Evolutionary conservation across 2,113 vertebrate species (phyloP).

Genomic region (Picathartes gymnocephalus): DNA sequence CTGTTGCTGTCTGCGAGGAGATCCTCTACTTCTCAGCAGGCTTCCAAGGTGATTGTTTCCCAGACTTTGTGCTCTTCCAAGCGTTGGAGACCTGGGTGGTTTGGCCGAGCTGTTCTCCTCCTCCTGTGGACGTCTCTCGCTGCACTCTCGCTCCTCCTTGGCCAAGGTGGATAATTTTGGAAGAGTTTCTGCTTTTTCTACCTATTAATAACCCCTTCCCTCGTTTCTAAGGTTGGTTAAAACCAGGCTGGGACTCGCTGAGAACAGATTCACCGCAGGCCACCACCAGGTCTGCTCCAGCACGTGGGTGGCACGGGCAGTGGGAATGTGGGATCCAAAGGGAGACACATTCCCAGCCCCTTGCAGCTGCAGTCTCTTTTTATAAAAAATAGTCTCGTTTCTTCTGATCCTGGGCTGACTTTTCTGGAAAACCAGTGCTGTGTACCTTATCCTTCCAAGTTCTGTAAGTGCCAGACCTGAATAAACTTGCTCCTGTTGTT

Average conservation of each 20-base stretch:
- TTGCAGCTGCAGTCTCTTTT: slow-evolving; percentile 39
- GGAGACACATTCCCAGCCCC: slow-evolving; percentile 3
- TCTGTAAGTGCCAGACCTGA: slow-evolving; percentile 64
- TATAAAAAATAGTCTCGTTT: neutral
- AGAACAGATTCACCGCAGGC: neutral
- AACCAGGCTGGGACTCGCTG: neutral
- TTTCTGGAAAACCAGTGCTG: slow-evolving; percentile 26
- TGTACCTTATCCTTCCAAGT: slow-evolving; percentile 30
- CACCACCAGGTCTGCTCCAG: neutral
- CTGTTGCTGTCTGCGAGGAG: slow-evolving; percentile 35
- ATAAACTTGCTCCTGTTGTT: slow-evolving; percentile 63
- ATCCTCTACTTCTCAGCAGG: slow-evolving; percentile 39
- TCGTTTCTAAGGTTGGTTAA: slow-evolving; percentile 16
- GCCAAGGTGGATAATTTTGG: slow-evolving; percentile 30
- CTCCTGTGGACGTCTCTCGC: slow-evolving; percentile 13
- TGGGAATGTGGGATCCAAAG: slow-evolving; percentile 11
- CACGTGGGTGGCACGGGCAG: neutral
- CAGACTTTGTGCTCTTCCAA: slow-evolving; percentile 54
- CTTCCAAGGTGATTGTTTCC: slow-evolving; percentile 34
- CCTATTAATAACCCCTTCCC: neutral
- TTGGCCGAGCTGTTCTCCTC: neutral
- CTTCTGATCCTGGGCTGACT: slow-evolving; percentile 42
- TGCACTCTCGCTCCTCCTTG: slow-evolving; percentile 30
- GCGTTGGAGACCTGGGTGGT: neutral
- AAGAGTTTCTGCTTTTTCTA: slow-evolving; percentile 64